Evolutionary conservation across 2,888 invertebrate genomes (phyloP), one percentile per base, ranked within the genome.

Genomic region (Stegophylla sp.): DNA sequence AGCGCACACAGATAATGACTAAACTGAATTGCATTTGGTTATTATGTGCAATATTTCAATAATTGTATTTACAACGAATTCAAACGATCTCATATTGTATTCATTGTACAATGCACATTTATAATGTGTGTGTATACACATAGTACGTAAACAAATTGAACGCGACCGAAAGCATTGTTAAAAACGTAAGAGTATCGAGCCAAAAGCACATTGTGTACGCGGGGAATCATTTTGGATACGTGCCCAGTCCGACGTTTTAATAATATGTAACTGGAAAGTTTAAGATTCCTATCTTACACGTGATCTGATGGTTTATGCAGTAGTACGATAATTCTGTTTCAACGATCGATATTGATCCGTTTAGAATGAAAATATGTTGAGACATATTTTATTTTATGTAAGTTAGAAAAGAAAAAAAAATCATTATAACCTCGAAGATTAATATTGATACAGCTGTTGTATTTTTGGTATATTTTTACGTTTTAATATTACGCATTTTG

Each of bases 201-300:
- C 64, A 75, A 48, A 34, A 75, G 41, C 75, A 53, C 64, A 51
- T 51, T 75, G 63, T 64, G 10, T 23, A 20, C 51, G 63, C 34
- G 34, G 51, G 7, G 51, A n/a, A 64, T 75, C 23, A 41, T 75
- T n/a, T 75, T 75, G 75, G 64, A 64, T 17, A 51, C 17, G 13
- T 75, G 64, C 75, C 75, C 51, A 23, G 23, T n/a, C 9, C 10
- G 3, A 51, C 74, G 34, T 51, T 75, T 23, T 51, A 75, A 64
- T 75, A 64, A n/a, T 53, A 41, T 41, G 17, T 51, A 41, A n/a
- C 34, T 23, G 0, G 41, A 1, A 26, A 75, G 45, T 48, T 61
- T n/a, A 74, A 61, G 63, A 75, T 75, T 17, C 3, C 23, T 51
- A 74, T 63, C 74, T 63, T 12, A 53, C 56, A 34, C 34, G 34